Conservation (phyloP, 1,140 invertebrate genomes). For the Papilio polytes region DNA sequence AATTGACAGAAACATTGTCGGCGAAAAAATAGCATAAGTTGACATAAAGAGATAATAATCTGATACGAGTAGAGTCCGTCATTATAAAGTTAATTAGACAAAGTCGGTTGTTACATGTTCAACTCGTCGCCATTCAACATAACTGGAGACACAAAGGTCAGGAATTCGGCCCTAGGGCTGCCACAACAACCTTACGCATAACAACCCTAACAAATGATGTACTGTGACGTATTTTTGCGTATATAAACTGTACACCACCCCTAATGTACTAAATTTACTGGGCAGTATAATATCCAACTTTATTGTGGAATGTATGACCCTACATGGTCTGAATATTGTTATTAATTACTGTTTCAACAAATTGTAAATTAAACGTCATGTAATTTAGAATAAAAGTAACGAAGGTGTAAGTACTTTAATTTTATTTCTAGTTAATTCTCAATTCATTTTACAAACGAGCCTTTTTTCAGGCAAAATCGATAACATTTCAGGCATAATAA, state of each 20-base stretch:
- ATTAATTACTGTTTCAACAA: not conserved
- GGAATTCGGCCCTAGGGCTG: not conserved
- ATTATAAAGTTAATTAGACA: not conserved
- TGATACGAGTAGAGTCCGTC: not conserved
- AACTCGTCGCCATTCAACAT: not conserved
- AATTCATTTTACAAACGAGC: not conserved
- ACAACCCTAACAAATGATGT: not conserved
- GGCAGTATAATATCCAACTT: not conserved
- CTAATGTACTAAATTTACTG: not conserved
- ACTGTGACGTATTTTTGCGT: not conserved
- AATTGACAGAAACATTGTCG: too few relatives aligned
- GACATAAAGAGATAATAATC: not conserved
- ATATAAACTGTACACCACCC: not conserved
- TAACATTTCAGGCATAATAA: not conserved
- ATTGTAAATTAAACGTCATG: not conserved
- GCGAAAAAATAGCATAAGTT: not conserved
- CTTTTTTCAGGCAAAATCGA: not conserved
- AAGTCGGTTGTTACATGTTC: not conserved
- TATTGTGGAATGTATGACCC: not conserved
- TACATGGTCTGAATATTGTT: not conserved
- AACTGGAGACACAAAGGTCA: not conserved
- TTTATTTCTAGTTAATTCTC: too few relatives aligned
- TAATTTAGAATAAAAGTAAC: not conserved
- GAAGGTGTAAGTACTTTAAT: too few relatives aligned
- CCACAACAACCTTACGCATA: not conserved